Base-by-base conservation (phyloP, 2,888 invertebrate genomes). In the Apamea crenata region DNA sequence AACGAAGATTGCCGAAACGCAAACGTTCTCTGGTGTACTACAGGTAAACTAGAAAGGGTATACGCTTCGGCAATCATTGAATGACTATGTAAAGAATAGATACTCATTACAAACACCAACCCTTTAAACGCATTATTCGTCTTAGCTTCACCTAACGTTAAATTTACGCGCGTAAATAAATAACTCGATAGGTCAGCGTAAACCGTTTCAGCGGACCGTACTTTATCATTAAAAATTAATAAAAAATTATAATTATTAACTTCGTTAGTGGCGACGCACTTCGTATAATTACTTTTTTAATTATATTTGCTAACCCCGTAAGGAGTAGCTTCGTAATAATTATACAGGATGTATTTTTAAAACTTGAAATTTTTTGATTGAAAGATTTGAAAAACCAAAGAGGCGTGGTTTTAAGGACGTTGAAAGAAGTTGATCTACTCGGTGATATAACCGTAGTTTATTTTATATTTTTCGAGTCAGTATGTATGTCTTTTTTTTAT, bases 201-300 rank as follows among this genome's bases (percentile, higher is more conserved):
- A 72, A 61, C 25, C 2, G 32, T 47, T 40, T n/a, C 10, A 72
- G 59, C 40, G 53, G 32, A 36, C 12, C 29, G 36, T 47, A 68
- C 53, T 44, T 36, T 69, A 50, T 65, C 21, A 78, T 71, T 73
- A 71, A 40, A 74, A 65, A 75, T 47, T 56, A 36, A 80, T 66
- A 14, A 69, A 40, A 47, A 59, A 53, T 32, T 25, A 68, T 14
- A 14, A 61, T 84, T 40, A 71, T 36, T 59, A 78, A 78, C 66
- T 78, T 71, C 79, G 53, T 82, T 71, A 70, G 61, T 66, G 82
- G 65, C 53, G 32, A 53, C 18, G 76, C 85, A 75, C 32, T 85
- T 56, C 21, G 40, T 68, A 29, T 65, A 85, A 73, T 73, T 47
- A 36, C 36, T 50, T 66, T 65, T 82, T 70, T 36, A 7, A 50